Percentiles rank a stretch among this genome's conserved stretches.
Conservation (phyloP, 92 coral and sea anemone genomes). For the Montipora capitata region DNA sequence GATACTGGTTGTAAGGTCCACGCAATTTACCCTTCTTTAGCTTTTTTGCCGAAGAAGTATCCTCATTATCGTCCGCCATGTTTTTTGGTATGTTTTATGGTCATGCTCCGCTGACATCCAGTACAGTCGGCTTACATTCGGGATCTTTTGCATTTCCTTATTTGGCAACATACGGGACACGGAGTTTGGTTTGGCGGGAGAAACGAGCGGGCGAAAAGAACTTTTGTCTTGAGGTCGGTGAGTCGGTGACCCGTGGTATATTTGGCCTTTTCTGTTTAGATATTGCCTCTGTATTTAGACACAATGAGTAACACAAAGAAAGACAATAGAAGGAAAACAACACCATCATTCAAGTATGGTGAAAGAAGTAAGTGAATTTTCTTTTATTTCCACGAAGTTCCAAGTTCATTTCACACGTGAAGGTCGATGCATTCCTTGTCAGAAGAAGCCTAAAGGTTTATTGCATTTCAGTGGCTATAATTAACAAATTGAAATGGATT, state of each 20-base stretch:
- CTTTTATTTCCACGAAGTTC: neutral
- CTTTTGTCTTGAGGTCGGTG: neutral
- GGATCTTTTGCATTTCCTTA: constrained; percentile 15
- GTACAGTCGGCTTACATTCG: constrained; percentile 33
- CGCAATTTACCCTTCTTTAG: constrained; percentile 41
- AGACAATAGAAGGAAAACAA: constrained; percentile 42
- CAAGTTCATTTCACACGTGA: neutral
- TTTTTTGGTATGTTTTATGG: no score
- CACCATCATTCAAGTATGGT: constrained; percentile 50
- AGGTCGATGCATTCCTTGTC: neutral
- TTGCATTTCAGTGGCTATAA: no score
- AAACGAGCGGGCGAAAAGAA: neutral
- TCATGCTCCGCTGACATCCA: constrained; percentile 8
- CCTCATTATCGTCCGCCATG: constrained; percentile 8
- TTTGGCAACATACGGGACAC: neutral
- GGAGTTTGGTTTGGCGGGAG: constrained; percentile 37
- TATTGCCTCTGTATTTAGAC: constrained; percentile 25
- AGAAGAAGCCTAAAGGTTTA: no score
- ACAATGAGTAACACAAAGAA: constrained; percentile 40
- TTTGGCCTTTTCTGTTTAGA: neutral
- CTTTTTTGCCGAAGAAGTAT: neutral
- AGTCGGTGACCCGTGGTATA: neutral
- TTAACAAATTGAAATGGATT: no score
- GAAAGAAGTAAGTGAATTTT: constrained; percentile 66
- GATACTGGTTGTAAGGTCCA: constrained; percentile 73